Percentiles rank a stretch among this genome's conserved stretches.
Conservation (phyloP, 2,888 invertebrate species). For the Ophion obscuratus region DNA sequence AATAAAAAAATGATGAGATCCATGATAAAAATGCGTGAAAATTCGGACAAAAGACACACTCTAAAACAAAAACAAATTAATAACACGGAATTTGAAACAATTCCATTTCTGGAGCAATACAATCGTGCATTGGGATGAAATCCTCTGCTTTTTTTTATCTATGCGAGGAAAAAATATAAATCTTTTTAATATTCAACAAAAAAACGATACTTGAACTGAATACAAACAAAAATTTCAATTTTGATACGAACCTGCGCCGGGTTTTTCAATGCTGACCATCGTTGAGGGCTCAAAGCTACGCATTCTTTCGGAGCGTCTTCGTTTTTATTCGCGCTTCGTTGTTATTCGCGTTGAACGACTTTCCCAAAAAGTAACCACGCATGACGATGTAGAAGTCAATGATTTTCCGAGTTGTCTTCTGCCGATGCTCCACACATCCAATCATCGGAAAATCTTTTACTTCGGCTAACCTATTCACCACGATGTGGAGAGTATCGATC, state of each 20-base stretch:
- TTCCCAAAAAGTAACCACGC: too few relatives aligned
- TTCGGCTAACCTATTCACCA: slow-evolving; percentile 4
- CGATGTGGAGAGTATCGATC: not conserved
- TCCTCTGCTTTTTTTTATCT: not conserved
- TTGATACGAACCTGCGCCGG: not conserved
- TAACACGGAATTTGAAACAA: too few relatives aligned
- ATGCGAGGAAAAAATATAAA: not conserved
- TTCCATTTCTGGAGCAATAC: not conserved
- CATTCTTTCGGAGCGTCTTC: too few relatives aligned
- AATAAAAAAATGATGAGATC: too few relatives aligned
- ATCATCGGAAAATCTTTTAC: slow-evolving; percentile 24
- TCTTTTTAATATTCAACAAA: not conserved
- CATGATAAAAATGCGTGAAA: too few relatives aligned
- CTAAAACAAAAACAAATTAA: not conserved
- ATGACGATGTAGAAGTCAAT: too few relatives aligned
- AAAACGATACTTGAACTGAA: not conserved
- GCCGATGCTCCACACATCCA: slow-evolving; percentile 12
- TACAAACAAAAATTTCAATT: not conserved
- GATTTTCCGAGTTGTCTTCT: too few relatives aligned
- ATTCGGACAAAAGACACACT: not conserved
- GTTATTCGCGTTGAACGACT: too few relatives aligned
- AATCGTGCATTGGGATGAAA: not conserved
- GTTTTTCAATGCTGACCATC: not conserved
- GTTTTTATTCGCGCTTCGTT: too few relatives aligned
- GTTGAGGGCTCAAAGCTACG: not conserved